Conservation (phyloP, 2,113 vertebrate species). For the Balaeniceps rex region DNA sequence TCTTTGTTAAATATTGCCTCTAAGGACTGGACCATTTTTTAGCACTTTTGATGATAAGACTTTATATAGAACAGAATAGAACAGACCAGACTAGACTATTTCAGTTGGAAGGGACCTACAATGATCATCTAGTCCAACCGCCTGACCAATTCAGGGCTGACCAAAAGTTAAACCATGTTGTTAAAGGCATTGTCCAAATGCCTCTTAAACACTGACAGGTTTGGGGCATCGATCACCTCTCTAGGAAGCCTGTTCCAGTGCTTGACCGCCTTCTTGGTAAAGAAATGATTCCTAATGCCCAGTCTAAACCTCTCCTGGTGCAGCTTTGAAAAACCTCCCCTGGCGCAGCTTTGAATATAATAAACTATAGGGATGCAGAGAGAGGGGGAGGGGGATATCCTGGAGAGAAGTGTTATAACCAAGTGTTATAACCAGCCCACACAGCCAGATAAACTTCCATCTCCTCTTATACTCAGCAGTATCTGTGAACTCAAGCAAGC, state of each 20-base stretch:
- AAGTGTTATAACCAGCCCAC: background rate
- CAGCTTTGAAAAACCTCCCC: background rate
- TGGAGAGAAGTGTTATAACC: background rate
- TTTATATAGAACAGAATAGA: background rate
- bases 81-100: background rate
- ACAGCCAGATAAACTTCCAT: background rate
- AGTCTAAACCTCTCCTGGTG: background rate
- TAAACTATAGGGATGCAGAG: background rate
- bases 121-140: background rate
- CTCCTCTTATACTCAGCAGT: background rate
- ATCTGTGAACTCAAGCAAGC: background rate
- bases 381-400: background rate
- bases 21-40: background rate
- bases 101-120: background rate
- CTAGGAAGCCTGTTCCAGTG: background rate
- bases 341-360: background rate
- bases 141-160: background rate
- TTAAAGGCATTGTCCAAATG: background rate
- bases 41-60: background rate
- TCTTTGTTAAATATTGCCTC: background rate
- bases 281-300: background rate
- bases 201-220: background rate
- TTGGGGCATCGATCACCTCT: background rate
- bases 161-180: background rate
- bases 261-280: background rate